Evolutionary conservation across 2,113 vertebrate species (phyloP), one percentile per base, ranked within the genome.

Genomic region (Ophiodon elongatus): DNA sequence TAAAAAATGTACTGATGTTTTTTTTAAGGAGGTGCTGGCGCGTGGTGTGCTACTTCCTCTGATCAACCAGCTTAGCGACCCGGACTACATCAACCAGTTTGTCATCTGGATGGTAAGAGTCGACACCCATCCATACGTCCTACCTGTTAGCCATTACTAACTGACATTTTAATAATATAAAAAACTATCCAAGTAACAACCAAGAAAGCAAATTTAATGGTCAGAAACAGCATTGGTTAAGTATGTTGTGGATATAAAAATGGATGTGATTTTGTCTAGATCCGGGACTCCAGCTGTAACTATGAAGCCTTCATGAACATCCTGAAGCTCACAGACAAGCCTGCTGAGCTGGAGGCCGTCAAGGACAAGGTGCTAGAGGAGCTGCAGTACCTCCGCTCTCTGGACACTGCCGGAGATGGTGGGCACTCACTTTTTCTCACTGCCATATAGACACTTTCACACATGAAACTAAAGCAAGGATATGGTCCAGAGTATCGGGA

Each of bases 71-170:
- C 97, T 99, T 90, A 99, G 98, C 93, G 98, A 99, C 96, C 98
- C 98, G 87, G 98, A 99, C 96, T 99, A 99, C 96, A 99, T 99
- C 96, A 99, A 99, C 96, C 98, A 99, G 94, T 99, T 99, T 96
- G 95, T 99, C 93, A 98, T 99, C 96, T 99, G 98, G 98, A 99
- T 99, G 98, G 98, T 99, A 95, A 96, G 97, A 92, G 14, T 27
- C 52, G 15, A 60, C 62, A 65, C 27, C 1, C 25, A 39, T 41
- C 17, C 8, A 41, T 56, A 23, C 15, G 3, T 23, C n/a, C 11
- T 10, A 3, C n/a, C 11, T 9, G 4, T 45, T 8, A 47, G 8
- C 13, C 1, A 0, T 13, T 69, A 43, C 54, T 14, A 75, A 13
- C 21, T 14, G 0, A 0, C 2, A n/a, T 63, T 33, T 25, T 63